Evolutionary conservation across 1,140 invertebrate species (phyloP).

Genomic region (Drosophila simulans): DNA sequence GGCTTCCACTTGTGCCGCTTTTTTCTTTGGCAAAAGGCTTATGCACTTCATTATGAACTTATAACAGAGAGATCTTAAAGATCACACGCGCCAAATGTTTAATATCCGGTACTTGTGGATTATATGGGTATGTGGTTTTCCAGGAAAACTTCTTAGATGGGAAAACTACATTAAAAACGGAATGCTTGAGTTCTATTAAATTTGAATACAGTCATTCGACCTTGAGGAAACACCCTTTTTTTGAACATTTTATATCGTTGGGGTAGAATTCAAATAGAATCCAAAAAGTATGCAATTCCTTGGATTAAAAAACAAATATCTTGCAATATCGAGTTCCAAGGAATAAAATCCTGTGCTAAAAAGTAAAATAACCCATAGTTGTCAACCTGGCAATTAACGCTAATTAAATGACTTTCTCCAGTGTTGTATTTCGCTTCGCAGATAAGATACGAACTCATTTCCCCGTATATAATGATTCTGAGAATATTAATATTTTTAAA

Average conservation of each 20-base stretch:
- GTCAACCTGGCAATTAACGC: constrained; percentile 8
- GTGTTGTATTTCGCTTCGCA: neutral
- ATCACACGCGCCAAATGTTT: neutral
- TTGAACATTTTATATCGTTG: neutral
- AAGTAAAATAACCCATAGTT: neutral
- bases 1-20: constrained; percentile 5
- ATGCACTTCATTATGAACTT: constrained; percentile 12
- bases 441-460: constrained; percentile 31
- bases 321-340: neutral
- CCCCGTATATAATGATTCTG: too few species aligned
- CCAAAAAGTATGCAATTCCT: constrained; percentile 1
- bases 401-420: constrained; percentile 1
- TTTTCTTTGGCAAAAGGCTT: constrained; percentile 9
- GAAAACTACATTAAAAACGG: too few species aligned
- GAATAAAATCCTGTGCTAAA: neutral
- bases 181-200: too few species aligned
- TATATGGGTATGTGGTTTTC: neutral
- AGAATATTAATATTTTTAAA: too few species aligned
- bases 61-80: neutral
- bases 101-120: neutral
- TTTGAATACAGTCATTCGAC: too few species aligned
- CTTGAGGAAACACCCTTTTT: too few species aligned
- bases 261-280: neutral
- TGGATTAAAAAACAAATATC: neutral
- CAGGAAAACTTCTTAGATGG: neutral